Conservation (phyloP, 2,888 invertebrate species). For the Lycophotia porphyrea region DNA sequence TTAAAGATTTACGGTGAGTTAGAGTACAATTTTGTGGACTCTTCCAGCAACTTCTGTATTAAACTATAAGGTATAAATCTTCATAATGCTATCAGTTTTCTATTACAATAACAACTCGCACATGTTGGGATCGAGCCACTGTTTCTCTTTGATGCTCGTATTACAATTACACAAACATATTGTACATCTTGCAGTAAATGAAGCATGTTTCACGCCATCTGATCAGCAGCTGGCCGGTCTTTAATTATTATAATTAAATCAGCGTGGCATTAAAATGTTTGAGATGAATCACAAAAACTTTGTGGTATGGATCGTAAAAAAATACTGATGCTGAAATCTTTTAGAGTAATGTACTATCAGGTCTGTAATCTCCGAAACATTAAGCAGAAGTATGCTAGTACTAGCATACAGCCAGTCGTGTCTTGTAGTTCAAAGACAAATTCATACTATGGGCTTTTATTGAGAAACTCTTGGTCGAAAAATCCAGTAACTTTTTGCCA, state of each 20-base stretch:
- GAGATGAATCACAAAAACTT: conserved; percentile 38
- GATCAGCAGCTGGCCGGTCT: conserved; percentile 35
- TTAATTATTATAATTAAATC: conserved; percentile 53
- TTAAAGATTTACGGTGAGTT: background rate
- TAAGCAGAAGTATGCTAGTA: background rate
- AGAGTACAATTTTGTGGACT: background rate
- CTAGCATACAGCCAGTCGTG: too few relatives aligned
- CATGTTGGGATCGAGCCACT: conserved; percentile 30
- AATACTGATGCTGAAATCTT: background rate
- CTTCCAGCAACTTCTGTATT: background rate
- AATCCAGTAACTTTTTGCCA: background rate
- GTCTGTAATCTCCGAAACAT: background rate
- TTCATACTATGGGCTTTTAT: background rate
- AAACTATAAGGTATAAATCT: background rate
- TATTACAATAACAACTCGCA: conserved; percentile 33
- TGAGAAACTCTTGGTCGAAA: background rate
- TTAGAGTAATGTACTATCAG: background rate
- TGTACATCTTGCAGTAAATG: conserved; percentile 32
- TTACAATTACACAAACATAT: conserved; percentile 52
- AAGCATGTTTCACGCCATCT: conserved; percentile 36
- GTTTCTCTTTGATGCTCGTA: conserved; percentile 47
- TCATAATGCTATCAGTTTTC: conserved; percentile 16
- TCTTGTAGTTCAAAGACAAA: background rate
- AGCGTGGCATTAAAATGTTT: conserved; percentile 43
- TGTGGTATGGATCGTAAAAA: background rate